These are phyloP conservation scores for Carollia perspicillata DNA, from an alignment of 2,113 vertebrate species.

Conservation along the genomic window DNA sequence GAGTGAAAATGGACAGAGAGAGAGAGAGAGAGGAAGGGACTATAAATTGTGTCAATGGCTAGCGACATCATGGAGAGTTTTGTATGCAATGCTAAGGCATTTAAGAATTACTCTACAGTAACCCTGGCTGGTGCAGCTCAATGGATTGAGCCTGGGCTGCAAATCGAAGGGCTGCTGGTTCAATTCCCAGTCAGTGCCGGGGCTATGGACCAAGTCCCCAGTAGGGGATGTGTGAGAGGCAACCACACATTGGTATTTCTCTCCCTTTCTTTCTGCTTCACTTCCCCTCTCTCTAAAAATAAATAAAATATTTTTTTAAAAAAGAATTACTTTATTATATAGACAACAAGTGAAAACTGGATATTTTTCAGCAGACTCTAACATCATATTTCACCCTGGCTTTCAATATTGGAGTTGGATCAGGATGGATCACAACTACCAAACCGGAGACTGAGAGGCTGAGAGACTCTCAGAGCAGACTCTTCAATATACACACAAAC, in stretches of 20 bases:
- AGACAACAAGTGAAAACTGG: background rate
- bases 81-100: background rate
- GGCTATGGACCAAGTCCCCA: no score
- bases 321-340: background rate
- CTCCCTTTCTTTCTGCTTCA: no score
- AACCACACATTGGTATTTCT: no score
- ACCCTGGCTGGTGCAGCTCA: no score
- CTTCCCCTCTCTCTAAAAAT: no score
- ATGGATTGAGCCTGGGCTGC: no score
- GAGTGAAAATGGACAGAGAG: background rate
- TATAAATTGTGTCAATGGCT: background rate
- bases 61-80: background rate
- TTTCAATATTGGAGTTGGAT: background rate
- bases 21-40: background rate
- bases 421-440: background rate
- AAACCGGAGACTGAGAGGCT: background rate
- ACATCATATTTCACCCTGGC: background rate
- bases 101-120: background rate
- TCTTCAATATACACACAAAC: background rate
- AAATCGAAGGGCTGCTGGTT: no score
- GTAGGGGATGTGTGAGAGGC: no score
- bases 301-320: no score
- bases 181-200: no score
- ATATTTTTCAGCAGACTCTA: background rate
- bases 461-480: background rate